Base-by-base conservation (phyloP, 1,140 invertebrate species). In the Drosophila kikkawai region DNA sequence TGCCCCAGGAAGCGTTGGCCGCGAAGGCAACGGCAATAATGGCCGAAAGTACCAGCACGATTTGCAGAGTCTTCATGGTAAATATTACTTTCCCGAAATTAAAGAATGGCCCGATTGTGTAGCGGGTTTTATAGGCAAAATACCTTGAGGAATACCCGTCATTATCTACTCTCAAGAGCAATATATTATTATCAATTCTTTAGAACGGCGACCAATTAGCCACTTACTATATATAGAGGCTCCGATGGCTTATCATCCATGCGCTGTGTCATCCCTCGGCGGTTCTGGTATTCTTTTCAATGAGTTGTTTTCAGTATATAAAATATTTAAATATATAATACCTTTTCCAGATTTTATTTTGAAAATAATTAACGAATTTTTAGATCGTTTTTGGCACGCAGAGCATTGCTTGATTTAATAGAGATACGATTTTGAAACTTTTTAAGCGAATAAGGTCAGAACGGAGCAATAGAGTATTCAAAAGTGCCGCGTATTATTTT, bases 21-120 rank as follows among this genome's bases (percentile, higher is more conserved):
- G 77, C 77, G 29, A 71, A 78, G 34, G 55, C 58, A 15, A 79
- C 48, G 60, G 77, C 77, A 59, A 78, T 22, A 50, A 79, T 58
- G 34, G 75, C 67, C 13, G 77, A 78, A 29, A 79, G 64, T 9
- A 79, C 59, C 17, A 79, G 48, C 11, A 41, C 63, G 9, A 77
- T 32, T 44, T 78, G 75, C n/a, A 78, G 26, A 4, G 53, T 26
- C 56, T 77, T 77, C 75, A 75, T 76, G 44, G 44, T 37, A n/a
- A 36, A 34, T 13, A 15, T 11, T 39, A 55, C 13, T 47, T 59
- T 7, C 8, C 19, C 12, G 41, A 15, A 26, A 29, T 36, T 26
- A 19, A 67, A 36, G 29, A 44, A 44, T 53, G 8, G 7, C 4
- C 22, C 11, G 7, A 9, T 39, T 45, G 15, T 11, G 5, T 26